A percentile compares a stretch with the other conserved stretches of the same genome.
phyloP scores from a whole-genome alignment of 2,113 vertebrate genomes.

The Oreocharis arfaki region DNA sequence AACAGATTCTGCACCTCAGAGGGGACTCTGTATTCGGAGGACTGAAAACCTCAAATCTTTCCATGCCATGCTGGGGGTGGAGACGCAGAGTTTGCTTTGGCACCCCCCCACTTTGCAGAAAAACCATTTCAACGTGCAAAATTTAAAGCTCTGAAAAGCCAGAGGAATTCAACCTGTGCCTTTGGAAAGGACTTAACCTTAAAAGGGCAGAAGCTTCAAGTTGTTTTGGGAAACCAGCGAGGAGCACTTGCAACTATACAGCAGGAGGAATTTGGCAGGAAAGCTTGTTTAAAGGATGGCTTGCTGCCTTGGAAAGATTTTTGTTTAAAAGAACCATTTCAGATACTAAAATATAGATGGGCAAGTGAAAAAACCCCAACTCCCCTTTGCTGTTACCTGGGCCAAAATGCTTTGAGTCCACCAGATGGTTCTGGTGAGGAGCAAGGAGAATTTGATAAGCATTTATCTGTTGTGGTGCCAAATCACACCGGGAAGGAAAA shows the following conservation, averaged over 20 bases:
- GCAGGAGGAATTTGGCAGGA: background rate
- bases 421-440: background rate
- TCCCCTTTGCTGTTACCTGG: background rate
- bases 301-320: background rate
- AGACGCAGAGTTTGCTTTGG: background rate
- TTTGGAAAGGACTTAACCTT: constrained; percentile 13
- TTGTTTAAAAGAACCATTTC: background rate
- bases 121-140: background rate
- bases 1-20: background rate
- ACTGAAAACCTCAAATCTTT: background rate
- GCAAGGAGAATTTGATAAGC: background rate
- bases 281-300: background rate
- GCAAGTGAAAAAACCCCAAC: background rate
- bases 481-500: background rate
- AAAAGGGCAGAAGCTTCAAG: constrained; percentile 31
- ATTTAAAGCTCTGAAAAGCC: background rate
- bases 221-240: background rate
- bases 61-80: background rate
- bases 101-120: background rate
- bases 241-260: background rate
- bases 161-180: background rate
- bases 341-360: background rate
- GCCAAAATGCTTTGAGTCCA: background rate
- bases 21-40: background rate
- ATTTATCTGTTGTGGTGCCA: background rate